phyloP scores from a whole-genome alignment of 2,888 invertebrate species.

The Ophion ventricosus region DNA sequence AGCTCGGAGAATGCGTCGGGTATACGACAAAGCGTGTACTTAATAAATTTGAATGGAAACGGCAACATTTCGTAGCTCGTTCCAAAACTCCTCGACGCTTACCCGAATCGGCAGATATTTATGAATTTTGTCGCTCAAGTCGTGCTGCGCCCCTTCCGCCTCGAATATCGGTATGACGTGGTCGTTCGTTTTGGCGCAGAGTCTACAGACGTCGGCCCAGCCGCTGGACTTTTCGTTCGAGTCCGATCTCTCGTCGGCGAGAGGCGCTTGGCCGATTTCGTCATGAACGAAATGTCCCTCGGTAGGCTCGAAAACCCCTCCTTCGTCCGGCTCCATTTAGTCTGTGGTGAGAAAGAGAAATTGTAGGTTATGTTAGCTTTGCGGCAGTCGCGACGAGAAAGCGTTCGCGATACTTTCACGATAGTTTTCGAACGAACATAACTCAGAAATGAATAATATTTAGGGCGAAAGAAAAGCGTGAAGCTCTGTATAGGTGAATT shows the following conservation, averaged over 20 bases:
- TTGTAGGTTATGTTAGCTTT: neutral
- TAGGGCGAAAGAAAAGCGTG: too few species aligned
- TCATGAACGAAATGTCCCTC: neutral
- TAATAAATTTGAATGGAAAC: too few species aligned
- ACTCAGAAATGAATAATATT: neutral
- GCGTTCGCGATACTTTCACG: neutral
- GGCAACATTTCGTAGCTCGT: too few species aligned
- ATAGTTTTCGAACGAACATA: neutral
- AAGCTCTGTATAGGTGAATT: too few species aligned
- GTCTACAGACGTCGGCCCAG: conserved; percentile 83
- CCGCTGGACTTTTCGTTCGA: neutral
- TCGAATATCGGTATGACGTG: conserved; percentile 87
- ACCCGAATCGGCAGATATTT: conserved; percentile 87
- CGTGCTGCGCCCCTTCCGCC: conserved; percentile 86
- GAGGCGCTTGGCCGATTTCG: neutral
- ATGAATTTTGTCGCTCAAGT: conserved; percentile 86
- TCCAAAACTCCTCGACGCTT: conserved; percentile 11
- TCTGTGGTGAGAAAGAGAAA: conserved; percentile 4
- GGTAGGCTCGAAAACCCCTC: neutral
- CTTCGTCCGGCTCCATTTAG: conserved; percentile 25
- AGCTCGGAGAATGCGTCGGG: too few species aligned
- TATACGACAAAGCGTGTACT: too few species aligned
- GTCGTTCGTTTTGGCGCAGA: conserved; percentile 85
- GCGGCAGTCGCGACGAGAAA: neutral
- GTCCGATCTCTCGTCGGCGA: neutral